Evolutionary conservation across 2,113 vertebrate genomes (phyloP), one percentile per base, ranked within the genome.

Genomic region (Scomber colias): DNA sequence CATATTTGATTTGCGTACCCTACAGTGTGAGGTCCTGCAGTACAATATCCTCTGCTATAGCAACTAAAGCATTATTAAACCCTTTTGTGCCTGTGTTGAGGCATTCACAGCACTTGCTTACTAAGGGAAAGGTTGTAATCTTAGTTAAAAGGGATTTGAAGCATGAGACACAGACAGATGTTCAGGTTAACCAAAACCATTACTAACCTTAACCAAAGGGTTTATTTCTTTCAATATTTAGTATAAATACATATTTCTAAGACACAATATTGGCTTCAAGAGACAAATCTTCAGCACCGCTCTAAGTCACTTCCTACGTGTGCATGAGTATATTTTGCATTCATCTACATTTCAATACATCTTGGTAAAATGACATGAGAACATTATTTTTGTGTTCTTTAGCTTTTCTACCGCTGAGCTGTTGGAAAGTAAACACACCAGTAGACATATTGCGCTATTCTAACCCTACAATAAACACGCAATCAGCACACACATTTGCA

Each of bases 401-500:
- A 71, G 31, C 27, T 2, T 35, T 55, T 50, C 46, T 12, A 19
- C 30, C 11, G 1, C 62, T 14, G 27, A 27, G 44, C 24, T 24
- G 11, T 10, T 5, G 11, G 45, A 54, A 24, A 24, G 45, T 5
- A 60, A 61, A 65, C 57, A 45, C 51, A 24, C 15, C 63, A 50
- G 0, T 13, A 64, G 64, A 80, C 59, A 77, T 53, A 77, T 74
- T 77, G 60, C 6, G 1, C 72, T 0, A 2, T 49, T 67, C 15
- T 54, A 71, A 66, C 35, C 53, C 48, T 27, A 49, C 59, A 62
- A 68, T 63, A 65, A 83, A 73, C 67, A 83, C 0, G 5, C 61
- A 78, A 79, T 77, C 77, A 80, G 73, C 2, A 54, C 30, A 68
- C 73, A 63, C 56, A 68, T 69, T 71, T 69, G 24, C 53, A 71